A percentile compares a stretch with the other conserved stretches of the same genome.
phyloP scores from a whole-genome alignment of 2,888 invertebrate species.

The Phyto melanocephala region DNA sequence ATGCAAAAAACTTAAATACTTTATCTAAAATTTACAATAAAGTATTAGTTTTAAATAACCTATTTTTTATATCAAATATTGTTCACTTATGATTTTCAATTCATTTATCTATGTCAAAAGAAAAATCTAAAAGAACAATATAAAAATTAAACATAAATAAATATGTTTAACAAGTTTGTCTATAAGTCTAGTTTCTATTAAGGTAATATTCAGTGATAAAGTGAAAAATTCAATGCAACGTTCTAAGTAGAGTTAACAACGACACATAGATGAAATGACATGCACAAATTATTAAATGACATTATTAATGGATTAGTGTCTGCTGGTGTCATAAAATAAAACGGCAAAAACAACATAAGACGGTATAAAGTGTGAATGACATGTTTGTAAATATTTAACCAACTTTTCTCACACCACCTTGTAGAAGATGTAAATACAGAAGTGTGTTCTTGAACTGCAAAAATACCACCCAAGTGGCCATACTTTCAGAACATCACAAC shows the following conservation, averaged over 20 bases:
- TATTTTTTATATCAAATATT: no score
- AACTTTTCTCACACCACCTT: no score
- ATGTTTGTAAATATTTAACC: background rate
- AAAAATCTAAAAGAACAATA: background rate
- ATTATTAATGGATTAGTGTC: constrained; percentile 74
- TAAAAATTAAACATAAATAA: background rate
- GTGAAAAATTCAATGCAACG: background rate
- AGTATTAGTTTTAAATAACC: no score
- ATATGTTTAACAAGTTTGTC: background rate
- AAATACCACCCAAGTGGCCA: no score
- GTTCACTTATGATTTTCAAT: no score
- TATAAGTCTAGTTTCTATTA: background rate
- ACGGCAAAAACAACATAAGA: background rate
- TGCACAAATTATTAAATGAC: constrained; percentile 35
- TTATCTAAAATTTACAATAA: no score
- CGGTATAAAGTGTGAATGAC: constrained; percentile 25
- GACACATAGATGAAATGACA: background rate
- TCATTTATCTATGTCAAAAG: no score
- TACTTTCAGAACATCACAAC: no score
- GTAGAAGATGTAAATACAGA: no score
- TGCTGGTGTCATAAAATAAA: constrained; percentile 64
- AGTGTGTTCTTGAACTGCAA: no score
- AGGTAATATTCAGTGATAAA: background rate
- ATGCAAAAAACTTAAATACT: no score
- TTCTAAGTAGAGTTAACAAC: background rate